Conservation (phyloP, 2,888 invertebrate genomes). For the Cantharis nigra region DNA sequence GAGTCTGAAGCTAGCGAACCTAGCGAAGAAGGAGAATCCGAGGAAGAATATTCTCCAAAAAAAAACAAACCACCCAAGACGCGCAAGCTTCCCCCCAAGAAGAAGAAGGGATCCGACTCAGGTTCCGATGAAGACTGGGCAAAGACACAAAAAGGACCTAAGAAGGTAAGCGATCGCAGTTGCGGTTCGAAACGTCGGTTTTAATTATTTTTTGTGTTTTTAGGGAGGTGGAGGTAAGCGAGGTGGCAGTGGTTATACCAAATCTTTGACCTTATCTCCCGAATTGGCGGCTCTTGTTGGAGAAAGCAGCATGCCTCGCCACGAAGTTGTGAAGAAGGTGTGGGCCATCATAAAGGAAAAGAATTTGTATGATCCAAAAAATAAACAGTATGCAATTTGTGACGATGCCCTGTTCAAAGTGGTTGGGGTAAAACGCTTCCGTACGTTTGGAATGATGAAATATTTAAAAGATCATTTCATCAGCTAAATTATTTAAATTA, state of each 20-base stretch:
- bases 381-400: slow-evolving; percentile 93
- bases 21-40: slow-evolving; percentile 60
- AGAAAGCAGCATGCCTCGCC: slow-evolving; percentile 80
- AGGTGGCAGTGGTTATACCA: slow-evolving; percentile 80
- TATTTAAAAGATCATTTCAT: slow-evolving; percentile 89
- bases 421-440: slow-evolving; percentile 90
- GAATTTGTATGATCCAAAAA: slow-evolving; percentile 89
- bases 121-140: slow-evolving; percentile 73
- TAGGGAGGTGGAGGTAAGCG: slow-evolving; percentile 23
- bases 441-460: slow-evolving; percentile 97
- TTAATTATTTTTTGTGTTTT: not conserved
- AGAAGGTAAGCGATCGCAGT: slow-evolving; percentile 53
- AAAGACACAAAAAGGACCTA: slow-evolving; percentile 60
- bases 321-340: slow-evolving; percentile 87
- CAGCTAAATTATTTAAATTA: slow-evolving; percentile 50
- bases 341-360: slow-evolving; percentile 91
- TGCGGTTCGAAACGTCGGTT: not conserved
- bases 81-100: slow-evolving; percentile 58
- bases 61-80: slow-evolving; percentile 61
- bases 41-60: slow-evolving; percentile 66
- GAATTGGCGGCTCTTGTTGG: slow-evolving; percentile 85
- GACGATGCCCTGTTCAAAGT: slow-evolving; percentile 88
- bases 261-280: slow-evolving; percentile 81
- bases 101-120: slow-evolving; percentile 69
- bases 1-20: slow-evolving; percentile 59